Base-by-base conservation (phyloP, 2,888 invertebrate species). In the Cosmia trapezina region DNA sequence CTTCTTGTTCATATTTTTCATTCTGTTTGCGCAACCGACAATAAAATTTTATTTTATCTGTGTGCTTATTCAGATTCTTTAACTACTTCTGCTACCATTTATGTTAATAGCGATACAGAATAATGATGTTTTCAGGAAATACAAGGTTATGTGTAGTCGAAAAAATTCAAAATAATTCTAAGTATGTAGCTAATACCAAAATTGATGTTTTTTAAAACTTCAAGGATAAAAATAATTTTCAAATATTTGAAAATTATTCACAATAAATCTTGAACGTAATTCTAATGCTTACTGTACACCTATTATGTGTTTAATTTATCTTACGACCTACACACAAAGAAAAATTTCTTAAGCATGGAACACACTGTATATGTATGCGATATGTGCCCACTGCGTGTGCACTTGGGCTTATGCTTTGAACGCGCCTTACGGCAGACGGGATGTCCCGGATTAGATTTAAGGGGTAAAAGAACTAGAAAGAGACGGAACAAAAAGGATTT, bases 361-460 rank as follows among this genome's bases (percentile, higher is more conserved):
- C 71, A 76, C 70, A 78, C 66, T 73, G 61, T 68, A 67, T 11
- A 19, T 12, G 49, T 49, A 43, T 51, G 47, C 67, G 63, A 78
- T 76, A 75, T 78, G 73, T 81, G 74, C 67, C 64, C 76, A 77
- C 81, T 83, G 83, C 86, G 83, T 89, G 85, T 87, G 86, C 85
- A 83, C 83, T 80, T 79, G 81, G 76, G 86, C 88, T 88, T 89
- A 89, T 83, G 88, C 89, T 89, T 88, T 89, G 88, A 91, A 89
- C 89, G 88, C 89, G 91, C 90, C 91, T 92, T 92, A 92, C 87
- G 53, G 87, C 92, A 92, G 92, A 92, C 94, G 94, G 94, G 95
- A 95, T 94, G 95, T 95, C 89, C 91, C 95, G 95, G 96, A 96
- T 96, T 96, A 96, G 96, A 94, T 95, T 95, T 95, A 94, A 94